Conservation (phyloP, 2,113 vertebrate species). For the Heptranchias perlo region DNA sequence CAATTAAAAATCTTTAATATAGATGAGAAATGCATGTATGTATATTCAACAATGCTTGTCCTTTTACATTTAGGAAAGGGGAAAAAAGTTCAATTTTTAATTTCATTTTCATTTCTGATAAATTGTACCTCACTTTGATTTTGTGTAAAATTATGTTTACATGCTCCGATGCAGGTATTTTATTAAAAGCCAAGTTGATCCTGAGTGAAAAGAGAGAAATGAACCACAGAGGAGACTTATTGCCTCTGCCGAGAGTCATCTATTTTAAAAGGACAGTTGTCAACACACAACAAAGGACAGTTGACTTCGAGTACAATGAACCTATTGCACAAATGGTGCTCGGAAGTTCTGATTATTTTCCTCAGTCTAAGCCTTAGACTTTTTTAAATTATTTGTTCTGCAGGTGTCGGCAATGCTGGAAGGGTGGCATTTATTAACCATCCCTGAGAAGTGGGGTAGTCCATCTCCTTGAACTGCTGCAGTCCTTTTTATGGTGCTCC, state of each 20-base stretch:
- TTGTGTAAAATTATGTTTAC: too few relatives aligned
- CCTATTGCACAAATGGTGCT: background rate
- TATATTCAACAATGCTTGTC: background rate
- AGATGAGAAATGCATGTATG: background rate
- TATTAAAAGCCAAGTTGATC: background rate
- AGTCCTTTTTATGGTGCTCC: background rate
- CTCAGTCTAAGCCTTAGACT: background rate
- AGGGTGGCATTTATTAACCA: background rate
- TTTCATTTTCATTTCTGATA: background rate
- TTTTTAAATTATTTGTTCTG: background rate
- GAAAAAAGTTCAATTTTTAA: background rate
- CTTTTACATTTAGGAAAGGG: background rate
- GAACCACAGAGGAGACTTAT: background rate
- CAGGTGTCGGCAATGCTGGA: background rate
- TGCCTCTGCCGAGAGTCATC: background rate
- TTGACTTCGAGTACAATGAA: background rate
- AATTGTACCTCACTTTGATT: too few relatives aligned
- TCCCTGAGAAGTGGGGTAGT: background rate
- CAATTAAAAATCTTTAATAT: background rate
- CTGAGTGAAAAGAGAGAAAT: background rate
- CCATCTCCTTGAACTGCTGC: background rate
- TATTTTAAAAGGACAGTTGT: background rate
- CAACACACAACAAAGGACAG: background rate
- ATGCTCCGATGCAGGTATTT: background rate
- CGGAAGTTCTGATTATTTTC: background rate